Base-by-base conservation (phyloP, 2,888 invertebrate species). In the Agriotes lineatus region DNA sequence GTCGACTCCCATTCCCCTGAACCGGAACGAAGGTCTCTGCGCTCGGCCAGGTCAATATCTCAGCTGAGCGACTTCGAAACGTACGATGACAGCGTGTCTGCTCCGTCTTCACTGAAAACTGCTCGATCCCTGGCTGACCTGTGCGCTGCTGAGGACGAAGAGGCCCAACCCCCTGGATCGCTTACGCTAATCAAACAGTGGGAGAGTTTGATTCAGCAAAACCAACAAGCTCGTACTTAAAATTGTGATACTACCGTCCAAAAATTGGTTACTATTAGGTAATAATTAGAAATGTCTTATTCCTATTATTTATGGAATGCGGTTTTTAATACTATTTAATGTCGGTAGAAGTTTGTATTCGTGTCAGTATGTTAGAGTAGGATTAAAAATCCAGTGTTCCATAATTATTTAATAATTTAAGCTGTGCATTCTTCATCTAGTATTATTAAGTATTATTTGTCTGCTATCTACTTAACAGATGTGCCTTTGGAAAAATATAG, bases 181-280 rank as follows among this genome's bases (percentile, higher is more conserved):
- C 91, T 91, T 78, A 91, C 92, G 44, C 86, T 94, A 71, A 94
- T 94, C 78, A 92, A 91, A 74, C 91, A 93, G 83, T 94, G 94
- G 91, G 94, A 94, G 84, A 92, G 89, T 70, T 86, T 93, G 75
- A 94, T 93, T 74, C 90, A 90, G 76, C 87, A 89, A 81, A 88
- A 88, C 79, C 87, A 80, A 69, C 74, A 76, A 45, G 73, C 60
- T 52, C 67, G 70, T 45, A 64, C 67, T 65, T 78, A 73, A 77
- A 42, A 69, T 64, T 73, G 74, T 70, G 69, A 73, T 72, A 63
- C 50, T 45, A 12, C 45, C 54, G 45, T 56, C 48, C 50, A 61
- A 61, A 48, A 45, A 35, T 50, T 19, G 20, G n/a, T 25, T 50
- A 20, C 50, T 50, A 22, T 50, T 22, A 20, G 25, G 22, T n/a